phyloP scores from a whole-genome alignment of 2,888 invertebrate species.

The Clostera curtula region DNA sequence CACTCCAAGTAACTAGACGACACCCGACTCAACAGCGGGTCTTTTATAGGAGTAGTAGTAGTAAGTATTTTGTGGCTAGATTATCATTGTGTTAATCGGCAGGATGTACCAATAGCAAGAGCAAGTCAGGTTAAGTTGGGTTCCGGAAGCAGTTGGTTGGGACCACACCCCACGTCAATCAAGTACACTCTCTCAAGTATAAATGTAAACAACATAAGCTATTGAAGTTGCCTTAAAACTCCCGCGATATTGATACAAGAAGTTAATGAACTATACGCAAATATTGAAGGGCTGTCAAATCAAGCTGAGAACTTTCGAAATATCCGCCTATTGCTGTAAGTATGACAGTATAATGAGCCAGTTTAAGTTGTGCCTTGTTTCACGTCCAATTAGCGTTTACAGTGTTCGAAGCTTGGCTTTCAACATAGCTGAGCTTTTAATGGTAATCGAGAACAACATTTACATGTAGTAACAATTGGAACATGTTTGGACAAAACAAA shows the following conservation, averaged over 20 bases:
- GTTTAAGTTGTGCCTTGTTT: constrained; percentile 31
- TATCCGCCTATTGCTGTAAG: constrained; percentile 17
- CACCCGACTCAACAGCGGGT: too few species aligned
- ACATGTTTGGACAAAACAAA: constrained; percentile 56
- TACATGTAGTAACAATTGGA: constrained; percentile 52
- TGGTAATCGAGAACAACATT: constrained; percentile 52
- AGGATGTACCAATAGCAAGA: too few species aligned
- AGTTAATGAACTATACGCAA: constrained; percentile 5
- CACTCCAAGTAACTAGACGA: too few species aligned
- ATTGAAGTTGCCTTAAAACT: too few species aligned
- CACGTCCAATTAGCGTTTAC: constrained; percentile 48
- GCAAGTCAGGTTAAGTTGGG: too few species aligned
- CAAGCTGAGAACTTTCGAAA: constrained; percentile 22
- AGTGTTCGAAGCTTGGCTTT: constrained; percentile 37
- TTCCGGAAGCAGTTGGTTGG: too few species aligned
- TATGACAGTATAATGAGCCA: constrained; percentile 33
- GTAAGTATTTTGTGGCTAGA: too few species aligned
- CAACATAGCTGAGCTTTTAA: constrained; percentile 38
- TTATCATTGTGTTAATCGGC: too few species aligned
- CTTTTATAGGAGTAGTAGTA: too few species aligned
- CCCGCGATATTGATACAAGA: constrained; percentile 6
- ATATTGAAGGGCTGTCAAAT: constrained; percentile 17
- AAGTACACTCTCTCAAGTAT: too few species aligned
- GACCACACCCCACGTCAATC: too few species aligned
- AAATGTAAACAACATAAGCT: too few species aligned